Conservation (phyloP, 2,113 vertebrate species). For the Eudyptes chrysolophus region DNA sequence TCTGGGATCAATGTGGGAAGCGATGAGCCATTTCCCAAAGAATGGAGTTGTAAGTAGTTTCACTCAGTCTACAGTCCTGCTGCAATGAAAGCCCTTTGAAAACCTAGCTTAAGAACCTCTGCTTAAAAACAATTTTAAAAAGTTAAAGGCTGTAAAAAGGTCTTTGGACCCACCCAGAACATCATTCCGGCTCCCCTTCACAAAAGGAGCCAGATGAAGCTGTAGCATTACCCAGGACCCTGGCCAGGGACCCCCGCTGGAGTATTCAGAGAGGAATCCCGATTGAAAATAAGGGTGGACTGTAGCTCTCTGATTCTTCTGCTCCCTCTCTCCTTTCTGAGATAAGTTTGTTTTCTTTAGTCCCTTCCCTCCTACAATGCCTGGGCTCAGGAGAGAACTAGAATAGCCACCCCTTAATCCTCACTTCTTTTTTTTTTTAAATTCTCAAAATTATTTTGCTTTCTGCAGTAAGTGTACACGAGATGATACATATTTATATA, state of each 20-base stretch:
- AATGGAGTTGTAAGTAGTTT: not conserved
- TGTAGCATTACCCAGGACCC: not conserved
- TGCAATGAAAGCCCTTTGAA: not conserved
- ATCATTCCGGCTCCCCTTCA: not conserved
- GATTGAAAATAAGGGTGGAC: not conserved
- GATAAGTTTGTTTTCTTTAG: not conserved
- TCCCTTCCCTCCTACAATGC: not conserved
- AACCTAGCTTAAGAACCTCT: not conserved
- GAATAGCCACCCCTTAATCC: not conserved
- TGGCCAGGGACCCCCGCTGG: not conserved
- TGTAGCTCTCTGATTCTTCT: not conserved
- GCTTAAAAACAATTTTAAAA: not conserved
- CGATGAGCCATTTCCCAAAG: not conserved
- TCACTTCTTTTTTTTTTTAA: not conserved
- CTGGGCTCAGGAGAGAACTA: not conserved
- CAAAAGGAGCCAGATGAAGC: not conserved
- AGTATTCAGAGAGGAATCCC: not conserved
- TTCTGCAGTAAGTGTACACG: not conserved
- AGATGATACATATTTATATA: not conserved
- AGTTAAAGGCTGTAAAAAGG: not conserved
- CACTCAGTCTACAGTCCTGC: not conserved
- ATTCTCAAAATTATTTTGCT: not conserved
- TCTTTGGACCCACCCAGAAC: accelerated
- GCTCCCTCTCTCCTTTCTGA: not conserved
- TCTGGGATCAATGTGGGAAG: not conserved